Base-by-base conservation (phyloP, 1,140 invertebrate genomes). In the Drosophila quadrilineata region DNA sequence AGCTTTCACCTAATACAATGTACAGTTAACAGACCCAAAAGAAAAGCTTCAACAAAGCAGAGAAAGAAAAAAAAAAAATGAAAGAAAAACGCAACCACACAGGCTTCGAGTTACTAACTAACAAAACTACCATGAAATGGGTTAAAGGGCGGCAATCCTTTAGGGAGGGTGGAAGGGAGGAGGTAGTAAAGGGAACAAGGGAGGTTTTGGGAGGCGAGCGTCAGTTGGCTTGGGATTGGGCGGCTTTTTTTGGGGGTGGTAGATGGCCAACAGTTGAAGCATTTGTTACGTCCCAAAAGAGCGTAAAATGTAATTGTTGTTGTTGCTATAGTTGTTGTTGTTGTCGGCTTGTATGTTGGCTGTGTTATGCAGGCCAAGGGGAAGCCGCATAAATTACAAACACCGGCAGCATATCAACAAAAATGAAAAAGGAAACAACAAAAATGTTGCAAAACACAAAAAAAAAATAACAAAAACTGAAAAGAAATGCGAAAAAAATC, bases 331-430 rank as follows among this genome's bases (percentile, higher is more conserved):
- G n/a, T n/a, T 58, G 28, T 29, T 24, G 22, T 6, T 46, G 43
- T 43, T 46, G 35, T 35, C 9, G 24, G 26, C 33, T 26, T 29
- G 12, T n/a, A 36, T 3, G 43, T 29, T 28, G 28, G 14, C n/a
- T n/a, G n/a, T n/a, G n/a, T n/a, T n/a, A n/a, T n/a, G n/a, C n/a
- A 28, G 43, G 41, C 28, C 29, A 17, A 40, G 21, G 17, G 35
- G 79, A 84, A 84, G 79, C 79, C 79, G 74, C 79, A 85, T 84
- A 85, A 84, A 84, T 84, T 84, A 70, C 76, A 69, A 75, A 69
- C 66, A 80, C 75, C 79, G 62, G 45, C 50, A 49, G 40, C 59
- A 50, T 54, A 75, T 62, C 76, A 65, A 65, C 67, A 67, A 43
- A 67, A 80, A 80, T 49, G 62, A 56, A 31, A 48, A 54, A n/a